Evolutionary conservation across 2,113 vertebrate genomes (phyloP).

Genomic region (Stegostoma tigrinum): DNA sequence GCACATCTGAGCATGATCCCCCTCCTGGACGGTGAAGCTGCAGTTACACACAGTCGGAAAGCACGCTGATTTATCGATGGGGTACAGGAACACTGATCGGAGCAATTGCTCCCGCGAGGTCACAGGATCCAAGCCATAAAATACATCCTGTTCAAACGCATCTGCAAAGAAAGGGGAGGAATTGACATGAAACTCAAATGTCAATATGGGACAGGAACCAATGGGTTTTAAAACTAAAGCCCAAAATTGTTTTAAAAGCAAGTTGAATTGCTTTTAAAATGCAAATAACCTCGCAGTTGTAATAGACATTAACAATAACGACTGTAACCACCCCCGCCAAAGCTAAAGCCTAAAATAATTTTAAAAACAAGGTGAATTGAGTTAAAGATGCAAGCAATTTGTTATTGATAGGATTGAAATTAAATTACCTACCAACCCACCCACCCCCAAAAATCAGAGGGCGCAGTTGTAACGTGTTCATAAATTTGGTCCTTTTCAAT

Average conservation of each 20-base stretch:
- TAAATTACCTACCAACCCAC: no score
- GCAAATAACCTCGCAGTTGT: no score
- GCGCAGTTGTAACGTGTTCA: no score
- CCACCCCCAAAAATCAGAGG: no score
- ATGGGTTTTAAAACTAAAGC: background rate
- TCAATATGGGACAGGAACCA: background rate
- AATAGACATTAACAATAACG: no score
- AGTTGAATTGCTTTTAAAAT: no score
- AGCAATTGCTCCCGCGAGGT: slow-evolving; percentile 70
- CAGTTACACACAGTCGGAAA: slow-evolving; percentile 54
- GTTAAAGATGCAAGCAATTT: no score
- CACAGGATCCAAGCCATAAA: slow-evolving; percentile 76
- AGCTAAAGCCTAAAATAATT: no score
- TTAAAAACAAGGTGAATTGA: no score
- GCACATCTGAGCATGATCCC: slow-evolving; percentile 48
- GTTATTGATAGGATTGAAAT: no score
- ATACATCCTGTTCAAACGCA: slow-evolving; percentile 64
- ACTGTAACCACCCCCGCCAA: no score
- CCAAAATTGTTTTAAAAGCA: no score
- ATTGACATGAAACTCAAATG: background rate
- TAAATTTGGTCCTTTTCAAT: background rate
- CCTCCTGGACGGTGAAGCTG: slow-evolving; percentile 59
- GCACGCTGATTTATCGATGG: slow-evolving; percentile 54
- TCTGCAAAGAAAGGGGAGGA: background rate
- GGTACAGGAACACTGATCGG: slow-evolving; percentile 80